Base-by-base conservation (phyloP, 2,797 vertebrate genomes). In the Helicolenus hilgendorfi region DNA sequence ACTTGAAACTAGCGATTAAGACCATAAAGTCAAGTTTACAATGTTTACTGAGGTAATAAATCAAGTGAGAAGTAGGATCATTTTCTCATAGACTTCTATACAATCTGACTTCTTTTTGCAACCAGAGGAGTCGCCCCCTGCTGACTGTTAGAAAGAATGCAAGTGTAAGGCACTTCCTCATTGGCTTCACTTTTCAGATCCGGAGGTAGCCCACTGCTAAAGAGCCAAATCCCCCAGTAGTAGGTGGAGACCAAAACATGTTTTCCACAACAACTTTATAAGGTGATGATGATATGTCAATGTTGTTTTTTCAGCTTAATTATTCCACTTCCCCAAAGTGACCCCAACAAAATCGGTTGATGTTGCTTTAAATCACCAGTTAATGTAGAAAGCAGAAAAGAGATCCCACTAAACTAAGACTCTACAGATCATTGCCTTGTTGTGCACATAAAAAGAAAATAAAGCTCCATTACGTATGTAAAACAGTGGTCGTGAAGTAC, bases 401-500 rank as follows among this genome's bases (percentile, higher is more conserved):
- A 58, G 1, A 18, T 72, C 24, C 9, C 72, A 9, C 2, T 26
- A 6, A 60, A 60, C 22, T 18, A 27, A 22, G 15, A 69, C 24
- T 67, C 10, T 53, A 11, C 10, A 24, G 27, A 58, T 49, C 27
- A 20, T 4, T 29, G 1, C 1, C 7, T 70, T 68, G 20, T 45
- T 79, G 62, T 6, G 1, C 2, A 58, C 2, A 38, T 20, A 27
- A 62, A 68, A 53, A 2, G 26, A 45, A 18, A 41, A 60, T 9
- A 69, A 72, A 67, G 7, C 41, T 36, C 5, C 20, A 31, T 84
- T 24, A 45, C 1, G 8, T n/a, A 68, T 77, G 70, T 85, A 20
- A 83, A 84, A 53, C 26, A 35, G 79, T 41, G 83, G 77, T 72
- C 83, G 26, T 65, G 18, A 20, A 14, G 56, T n/a, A 24, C 2